phyloP scores from a whole-genome alignment of 2,113 vertebrate genomes.

The Entelurus aequoreus region DNA sequence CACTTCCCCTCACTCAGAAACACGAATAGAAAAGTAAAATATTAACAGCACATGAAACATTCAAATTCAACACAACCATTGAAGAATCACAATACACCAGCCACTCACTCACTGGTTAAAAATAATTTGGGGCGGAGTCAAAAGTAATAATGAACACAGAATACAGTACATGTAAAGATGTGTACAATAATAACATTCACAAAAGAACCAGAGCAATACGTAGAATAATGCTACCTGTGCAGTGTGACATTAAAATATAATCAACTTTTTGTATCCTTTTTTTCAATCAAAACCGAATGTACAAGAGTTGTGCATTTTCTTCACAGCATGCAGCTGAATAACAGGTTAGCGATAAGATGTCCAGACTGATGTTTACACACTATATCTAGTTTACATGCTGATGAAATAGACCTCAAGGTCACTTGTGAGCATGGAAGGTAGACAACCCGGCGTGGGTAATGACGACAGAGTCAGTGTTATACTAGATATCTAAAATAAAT shows the following conservation, averaged over 20 bases:
- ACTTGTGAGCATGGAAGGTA: conserved; percentile 27
- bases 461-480: conserved; percentile 10
- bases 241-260: too few species aligned
- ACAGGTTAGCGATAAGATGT: conserved; percentile 67
- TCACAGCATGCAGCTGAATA: conserved; percentile 43
- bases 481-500: conserved; percentile 15
- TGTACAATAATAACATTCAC: conserved; percentile 4
- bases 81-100: conserved; percentile 23
- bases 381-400: conserved; percentile 47
- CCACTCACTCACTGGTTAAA: conserved; percentile 31
- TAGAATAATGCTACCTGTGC: not conserved
- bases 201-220: conserved; percentile 1
- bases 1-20: conserved; percentile 18
- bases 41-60: conserved; percentile 44
- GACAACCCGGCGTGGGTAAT: conserved; percentile 11
- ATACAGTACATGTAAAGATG: conserved; percentile 27
- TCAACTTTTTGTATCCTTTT: not conserved
- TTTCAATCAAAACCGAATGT: conserved; percentile 24
- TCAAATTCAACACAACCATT: conserved; percentile 27
- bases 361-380: conserved; percentile 51
- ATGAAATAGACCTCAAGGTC: conserved; percentile 35
- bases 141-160: conserved; percentile 17
- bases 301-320: conserved; percentile 14
- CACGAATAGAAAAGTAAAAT: conserved; percentile 29
- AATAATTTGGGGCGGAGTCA: conserved; percentile 25